Evolutionary conservation across 2,888 invertebrate genomes (phyloP).

Genomic region (Limnephilus lunatus): DNA sequence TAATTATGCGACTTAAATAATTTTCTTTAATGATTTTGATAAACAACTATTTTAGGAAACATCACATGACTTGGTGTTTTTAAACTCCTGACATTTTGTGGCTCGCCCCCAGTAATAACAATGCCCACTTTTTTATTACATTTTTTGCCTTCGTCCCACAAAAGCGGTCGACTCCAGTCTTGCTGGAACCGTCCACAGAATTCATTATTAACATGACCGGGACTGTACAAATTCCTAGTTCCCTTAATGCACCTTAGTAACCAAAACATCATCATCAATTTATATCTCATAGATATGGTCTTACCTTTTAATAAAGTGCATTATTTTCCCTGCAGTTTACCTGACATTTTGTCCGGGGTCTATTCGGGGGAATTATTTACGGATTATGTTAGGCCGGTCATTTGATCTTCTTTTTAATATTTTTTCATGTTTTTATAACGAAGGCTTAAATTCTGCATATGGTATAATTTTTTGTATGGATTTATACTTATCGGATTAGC

Average conservation of each 20-base stretch:
- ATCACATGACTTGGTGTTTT: background rate
- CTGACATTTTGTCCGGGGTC: background rate
- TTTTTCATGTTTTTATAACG: background rate
- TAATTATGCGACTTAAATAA: too few species aligned
- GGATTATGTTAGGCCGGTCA: conserved; percentile 16
- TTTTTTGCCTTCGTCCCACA: conserved; percentile 4
- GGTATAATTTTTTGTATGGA: background rate
- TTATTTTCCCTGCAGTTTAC: background rate
- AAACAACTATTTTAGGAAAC: background rate
- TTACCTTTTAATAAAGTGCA: background rate
- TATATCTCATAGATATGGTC: background rate
- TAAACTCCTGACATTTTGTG: background rate
- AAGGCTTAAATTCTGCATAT: background rate
- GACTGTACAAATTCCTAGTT: background rate
- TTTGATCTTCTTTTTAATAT: conserved; percentile 3
- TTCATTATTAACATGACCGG: conserved; percentile 10
- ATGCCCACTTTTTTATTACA: conserved; percentile 28
- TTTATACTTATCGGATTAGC: background rate
- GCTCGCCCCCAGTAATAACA: background rate
- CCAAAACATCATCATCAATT: background rate
- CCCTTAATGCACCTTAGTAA: background rate
- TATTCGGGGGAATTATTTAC: background rate
- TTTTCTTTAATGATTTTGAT: background rate
- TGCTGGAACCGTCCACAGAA: background rate
- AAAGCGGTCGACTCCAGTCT: conserved; percentile 20